Evolutionary conservation across 2,113 vertebrate species (phyloP), one percentile per base, ranked within the genome.

Genomic region (Pyrgilauda ruficollis): DNA sequence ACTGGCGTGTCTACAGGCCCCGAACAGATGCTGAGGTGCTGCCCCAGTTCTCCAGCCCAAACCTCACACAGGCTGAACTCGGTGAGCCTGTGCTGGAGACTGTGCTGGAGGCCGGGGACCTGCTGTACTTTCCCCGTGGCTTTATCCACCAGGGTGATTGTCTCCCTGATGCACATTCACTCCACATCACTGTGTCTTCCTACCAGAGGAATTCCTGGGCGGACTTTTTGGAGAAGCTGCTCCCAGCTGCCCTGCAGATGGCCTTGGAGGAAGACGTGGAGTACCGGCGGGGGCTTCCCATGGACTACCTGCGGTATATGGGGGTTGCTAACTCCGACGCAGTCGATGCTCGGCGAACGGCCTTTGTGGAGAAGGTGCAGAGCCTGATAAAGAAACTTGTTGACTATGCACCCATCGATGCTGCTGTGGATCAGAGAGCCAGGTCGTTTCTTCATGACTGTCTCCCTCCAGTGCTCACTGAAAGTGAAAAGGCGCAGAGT

Each of bases 191-290:
- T 1, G 89, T 99, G 92, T 99, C 99, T 44, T 99, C 99, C 9
- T 99, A 97, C 96, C 99, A 99, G 98, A 99, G 98, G 95, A 99
- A 99, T 97, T 98, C 98, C 84, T 99, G 99, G 99, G 99, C 98
- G 11, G 98, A 99, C 95, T 97, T 99, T 69, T 93, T 99, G 41
- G 98, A 98, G 68, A 99, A 99, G 94, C 91, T 99, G 10, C 96
- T 99, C 39, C 99, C 99, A 4, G 98, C 98, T 49, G 98, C 99
- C 13, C 69, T 99, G 92, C 98, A 99, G 95, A 97, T 99, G 46
- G 99, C 99, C 6, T 96, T 99, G 96, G 99, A 99, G 87, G 99
- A 99, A 84, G 99, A 99, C 0, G 97, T 99, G 84, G 99, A 99
- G 72, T 99, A 98, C 86, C 98, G 99, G 41, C 97, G 94, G 75